Percentiles rank a stretch among this genome's conserved stretches.
Conservation (phyloP, 2,113 vertebrate species). For the Hypomesus transpacificus region DNA sequence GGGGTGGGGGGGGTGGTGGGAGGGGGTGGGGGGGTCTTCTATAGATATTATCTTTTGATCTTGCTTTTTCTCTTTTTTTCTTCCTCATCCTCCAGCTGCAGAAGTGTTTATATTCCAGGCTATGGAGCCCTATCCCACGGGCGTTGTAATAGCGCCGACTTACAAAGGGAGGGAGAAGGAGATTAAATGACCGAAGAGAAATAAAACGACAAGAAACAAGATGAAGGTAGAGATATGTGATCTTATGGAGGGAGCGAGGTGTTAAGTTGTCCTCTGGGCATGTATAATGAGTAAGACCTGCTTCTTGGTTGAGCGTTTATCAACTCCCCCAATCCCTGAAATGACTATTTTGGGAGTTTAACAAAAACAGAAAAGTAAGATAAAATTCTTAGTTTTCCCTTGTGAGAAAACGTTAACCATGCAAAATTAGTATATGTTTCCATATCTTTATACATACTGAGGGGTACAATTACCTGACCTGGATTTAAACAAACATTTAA, state of each 20-base stretch:
- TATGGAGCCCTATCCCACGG: constrained; percentile 44
- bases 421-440: neutral
- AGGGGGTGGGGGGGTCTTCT: constrained; percentile 9
- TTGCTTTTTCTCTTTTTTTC: constrained; percentile 7
- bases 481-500: too few species aligned
- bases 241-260: constrained; percentile 26
- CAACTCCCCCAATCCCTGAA: neutral
- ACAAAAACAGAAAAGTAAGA: neutral
- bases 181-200: constrained; percentile 35
- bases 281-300: constrained; percentile 3
- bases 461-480: too few species aligned
- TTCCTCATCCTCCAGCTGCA: constrained; percentile 43
- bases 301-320: neutral
- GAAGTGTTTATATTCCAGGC: constrained; percentile 56
- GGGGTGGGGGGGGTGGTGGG: neutral
- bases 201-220: constrained; percentile 32
- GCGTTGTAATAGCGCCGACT: constrained; percentile 46
- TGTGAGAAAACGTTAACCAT: neutral
- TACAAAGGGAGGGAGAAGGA: constrained; percentile 42
- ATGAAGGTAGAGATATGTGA: constrained; percentile 28
- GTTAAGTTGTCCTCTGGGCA: constrained; percentile 40
- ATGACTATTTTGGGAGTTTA: constrained; percentile 10
- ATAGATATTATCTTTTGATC: constrained; percentile 54
- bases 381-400: neutral
- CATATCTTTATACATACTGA: too few species aligned